Evolutionary conservation across 2,113 vertebrate genomes (phyloP).

Genomic region (Apus apus): DNA sequence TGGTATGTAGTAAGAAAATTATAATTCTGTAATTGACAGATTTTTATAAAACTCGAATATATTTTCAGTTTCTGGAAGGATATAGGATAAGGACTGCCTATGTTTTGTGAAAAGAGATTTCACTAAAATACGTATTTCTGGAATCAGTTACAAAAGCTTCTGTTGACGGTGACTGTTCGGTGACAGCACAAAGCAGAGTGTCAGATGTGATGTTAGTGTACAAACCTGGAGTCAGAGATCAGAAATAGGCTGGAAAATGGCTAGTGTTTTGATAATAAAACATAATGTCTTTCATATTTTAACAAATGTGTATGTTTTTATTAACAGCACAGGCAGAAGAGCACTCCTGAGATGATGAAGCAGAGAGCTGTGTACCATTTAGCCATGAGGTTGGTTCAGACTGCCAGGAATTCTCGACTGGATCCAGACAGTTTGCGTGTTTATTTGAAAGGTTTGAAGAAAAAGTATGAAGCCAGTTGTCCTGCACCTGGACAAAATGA

Average conservation of each 20-base stretch:
- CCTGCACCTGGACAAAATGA: conserved; percentile 13
- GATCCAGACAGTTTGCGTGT: conserved; percentile 85
- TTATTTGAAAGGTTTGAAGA: conserved; percentile 88
- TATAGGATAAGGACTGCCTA: not conserved
- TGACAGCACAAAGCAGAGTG: not conserved
- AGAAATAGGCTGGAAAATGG: not conserved
- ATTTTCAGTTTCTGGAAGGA: not conserved
- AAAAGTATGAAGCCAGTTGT: conserved; percentile 82
- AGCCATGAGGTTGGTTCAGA: conserved; percentile 86
- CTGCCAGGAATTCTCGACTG: conserved; percentile 90
- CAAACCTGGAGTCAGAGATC: not conserved
- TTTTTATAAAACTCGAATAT: not conserved
- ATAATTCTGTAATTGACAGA: not conserved
- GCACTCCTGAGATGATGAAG: conserved; percentile 80
- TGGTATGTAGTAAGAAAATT: conserved; percentile 77
- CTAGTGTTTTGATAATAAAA: not conserved
- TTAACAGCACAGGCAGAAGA: conserved; percentile 83
- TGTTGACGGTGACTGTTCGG: not conserved
- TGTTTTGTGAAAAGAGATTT: not conserved
- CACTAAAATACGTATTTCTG: not conserved
- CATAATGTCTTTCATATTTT: not conserved
- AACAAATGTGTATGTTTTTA: conserved; percentile 44
- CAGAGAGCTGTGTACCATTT: conserved; percentile 85
- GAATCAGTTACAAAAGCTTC: not conserved
- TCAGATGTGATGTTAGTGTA: not conserved